These are phyloP conservation scores for Conistra vaccinii DNA, from an alignment of 2,888 invertebrate species.

Conservation along the genomic window DNA sequence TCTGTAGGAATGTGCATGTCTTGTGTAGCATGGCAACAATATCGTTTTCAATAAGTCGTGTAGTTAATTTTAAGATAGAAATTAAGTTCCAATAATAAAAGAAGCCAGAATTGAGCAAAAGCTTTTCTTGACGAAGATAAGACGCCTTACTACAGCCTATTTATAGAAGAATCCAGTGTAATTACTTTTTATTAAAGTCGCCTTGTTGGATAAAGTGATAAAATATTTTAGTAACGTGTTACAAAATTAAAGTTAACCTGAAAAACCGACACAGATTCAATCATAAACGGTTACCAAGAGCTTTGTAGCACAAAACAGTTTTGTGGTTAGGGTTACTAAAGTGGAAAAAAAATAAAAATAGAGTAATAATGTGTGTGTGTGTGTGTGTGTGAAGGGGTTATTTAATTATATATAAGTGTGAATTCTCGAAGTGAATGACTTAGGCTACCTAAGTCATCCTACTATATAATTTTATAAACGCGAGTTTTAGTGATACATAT, in stretches of 20 bases:
- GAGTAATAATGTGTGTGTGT: too few relatives aligned
- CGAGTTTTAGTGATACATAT: too few relatives aligned
- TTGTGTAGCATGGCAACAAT: neutral
- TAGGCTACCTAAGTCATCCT: too few relatives aligned
- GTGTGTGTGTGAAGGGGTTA: too few relatives aligned
- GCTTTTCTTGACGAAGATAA: neutral
- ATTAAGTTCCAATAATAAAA: neutral
- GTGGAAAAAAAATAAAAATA: too few relatives aligned
- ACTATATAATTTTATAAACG: too few relatives aligned
- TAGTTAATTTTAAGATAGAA: neutral
- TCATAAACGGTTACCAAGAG: neutral
- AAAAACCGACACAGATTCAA: neutral
- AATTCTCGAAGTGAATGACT: too few relatives aligned
- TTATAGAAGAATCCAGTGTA: neutral
- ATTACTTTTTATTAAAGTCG: neutral
- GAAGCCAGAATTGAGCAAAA: neutral
- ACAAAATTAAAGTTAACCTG: neutral
- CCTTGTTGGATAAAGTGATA: neutral
- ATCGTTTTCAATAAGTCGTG: neutral
- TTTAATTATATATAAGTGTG: too few relatives aligned
- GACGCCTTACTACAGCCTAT: neutral
- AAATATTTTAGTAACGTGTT: neutral
- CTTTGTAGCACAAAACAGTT: neutral
- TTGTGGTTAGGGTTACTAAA: neutral
- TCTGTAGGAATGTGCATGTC: neutral